Evolutionary conservation across 53 echinoderm and acorn worm species (phyloP).

Genomic region (Paracentrotus lividus): DNA sequence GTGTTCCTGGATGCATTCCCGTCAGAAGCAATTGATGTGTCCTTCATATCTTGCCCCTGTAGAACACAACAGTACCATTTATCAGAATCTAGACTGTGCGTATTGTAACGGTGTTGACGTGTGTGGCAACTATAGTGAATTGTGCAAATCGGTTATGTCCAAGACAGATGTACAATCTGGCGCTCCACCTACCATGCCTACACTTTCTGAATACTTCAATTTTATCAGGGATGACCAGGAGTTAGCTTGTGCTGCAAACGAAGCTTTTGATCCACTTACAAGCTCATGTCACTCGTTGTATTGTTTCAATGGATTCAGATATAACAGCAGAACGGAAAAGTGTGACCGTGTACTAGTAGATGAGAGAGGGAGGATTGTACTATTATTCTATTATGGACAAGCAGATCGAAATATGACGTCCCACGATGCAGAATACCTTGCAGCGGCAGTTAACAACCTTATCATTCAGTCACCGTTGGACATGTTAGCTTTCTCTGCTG

Average conservation of each 20-base stretch:
- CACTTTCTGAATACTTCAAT: background rate
- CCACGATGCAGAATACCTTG: conserved; percentile 9
- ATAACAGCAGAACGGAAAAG: background rate
- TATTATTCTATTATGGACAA: background rate
- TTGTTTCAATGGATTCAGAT: conserved; percentile 19
- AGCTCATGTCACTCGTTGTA: background rate
- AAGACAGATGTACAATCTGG: too few relatives aligned
- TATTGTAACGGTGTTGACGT: conserved; percentile 54
- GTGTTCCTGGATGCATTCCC: background rate
- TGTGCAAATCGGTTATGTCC: background rate
- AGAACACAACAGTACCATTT: background rate
- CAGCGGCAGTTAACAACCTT: background rate
- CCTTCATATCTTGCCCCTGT: conserved; percentile 44
- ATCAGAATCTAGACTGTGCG: conserved; percentile 66
- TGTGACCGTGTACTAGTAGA: background rate
- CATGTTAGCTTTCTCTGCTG: background rate
- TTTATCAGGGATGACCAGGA: background rate
- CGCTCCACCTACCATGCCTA: too few relatives aligned
- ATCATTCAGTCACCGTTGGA: background rate
- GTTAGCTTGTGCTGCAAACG: background rate
- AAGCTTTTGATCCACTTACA: conserved; percentile 39
- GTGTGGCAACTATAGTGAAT: background rate
- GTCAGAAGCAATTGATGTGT: background rate
- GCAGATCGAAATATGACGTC: background rate
- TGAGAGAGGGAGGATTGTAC: background rate